Evolutionary conservation across 2,888 invertebrate species (phyloP), one percentile per base, ranked within the genome.

Genomic region (Acleris cristana): DNA sequence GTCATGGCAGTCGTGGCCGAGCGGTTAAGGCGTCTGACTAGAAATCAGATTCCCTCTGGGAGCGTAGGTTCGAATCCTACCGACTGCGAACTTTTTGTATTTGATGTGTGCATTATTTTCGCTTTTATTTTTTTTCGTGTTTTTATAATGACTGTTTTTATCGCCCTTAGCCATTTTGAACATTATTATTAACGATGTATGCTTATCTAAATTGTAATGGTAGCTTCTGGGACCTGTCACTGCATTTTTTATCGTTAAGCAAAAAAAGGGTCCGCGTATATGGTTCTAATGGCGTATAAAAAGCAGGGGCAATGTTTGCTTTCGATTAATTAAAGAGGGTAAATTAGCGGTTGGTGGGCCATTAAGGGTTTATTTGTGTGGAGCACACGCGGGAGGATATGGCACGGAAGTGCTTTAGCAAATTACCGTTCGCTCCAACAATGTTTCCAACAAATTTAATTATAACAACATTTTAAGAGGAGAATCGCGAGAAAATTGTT

Each of bases 51-150:
- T 96, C 96, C 96, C 96, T 96, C 95, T 96, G 96, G 96, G 96
- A 96, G 96, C 96, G 96, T 96, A 96, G 96, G 96, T 96, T 96
- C 96, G 96, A 96, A 95, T 96, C 96, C 96, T 96, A 95, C 96
- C 95, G 95, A 95, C 96, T 96, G 96, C 96, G 96, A 79, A 80
- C 0, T 65, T 69, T 64, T 65, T 51, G 56, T 10, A 12, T 21
- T 53, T 53, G 1, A 10, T 34, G 34, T 30, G 8, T 26, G 12
- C 30, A 53, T 16, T 53, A 53, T 26, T 26, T 19, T 19, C 14
- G 10, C 12, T 23, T 26, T 45, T 58, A 8, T n/a, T 56, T 40
- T 51, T 66, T 72, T 70, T 69, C 69, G 34, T 71, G 69, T 69
- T 68, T 69, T 7, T 6, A 64, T 73, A 77, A 77, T 71, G 71